These are phyloP conservation scores for Dendrolimus pini DNA, from an alignment of 2,888 invertebrate genomes.

Conservation along the genomic window DNA sequence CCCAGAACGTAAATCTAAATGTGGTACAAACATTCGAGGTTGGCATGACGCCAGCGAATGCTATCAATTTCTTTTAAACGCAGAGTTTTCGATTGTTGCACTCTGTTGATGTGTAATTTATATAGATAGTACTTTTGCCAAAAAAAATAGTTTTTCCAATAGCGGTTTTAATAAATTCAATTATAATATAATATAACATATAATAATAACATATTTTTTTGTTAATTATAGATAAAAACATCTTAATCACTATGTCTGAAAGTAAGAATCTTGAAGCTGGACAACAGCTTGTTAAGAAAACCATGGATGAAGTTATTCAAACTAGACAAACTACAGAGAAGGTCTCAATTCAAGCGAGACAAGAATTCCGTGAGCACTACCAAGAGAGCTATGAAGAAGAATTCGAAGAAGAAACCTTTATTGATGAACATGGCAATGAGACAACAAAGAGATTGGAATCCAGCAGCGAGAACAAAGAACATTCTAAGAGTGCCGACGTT, in stretches of 20 bases:
- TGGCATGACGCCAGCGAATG: slow-evolving; percentile 50
- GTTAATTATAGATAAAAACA: slow-evolving; percentile 31
- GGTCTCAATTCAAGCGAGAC: slow-evolving; percentile 64
- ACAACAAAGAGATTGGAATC: slow-evolving; percentile 65
- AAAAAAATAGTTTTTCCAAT: no score
- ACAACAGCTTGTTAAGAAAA: slow-evolving; percentile 64
- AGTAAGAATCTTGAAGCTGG: slow-evolving; percentile 57
- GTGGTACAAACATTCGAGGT: slow-evolving; percentile 43
- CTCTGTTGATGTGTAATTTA: slow-evolving; percentile 31
- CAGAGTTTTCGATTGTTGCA: slow-evolving; percentile 40
- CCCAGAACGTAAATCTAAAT: slow-evolving; percentile 58
- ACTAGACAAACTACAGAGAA: slow-evolving; percentile 57
- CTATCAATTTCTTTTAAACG: slow-evolving; percentile 60
- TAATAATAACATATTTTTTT: slow-evolving; percentile 12
- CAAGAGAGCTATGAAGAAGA: slow-evolving; percentile 70
- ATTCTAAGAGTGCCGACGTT: slow-evolving; percentile 67
- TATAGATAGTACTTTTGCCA: slow-evolving; percentile 14
- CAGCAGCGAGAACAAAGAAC: slow-evolving; percentile 69
- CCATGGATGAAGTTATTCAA: slow-evolving; percentile 65
- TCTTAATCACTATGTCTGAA: slow-evolving; percentile 52
- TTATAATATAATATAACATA: not conserved
- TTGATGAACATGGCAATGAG: slow-evolving; percentile 59
- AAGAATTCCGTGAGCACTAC: slow-evolving; percentile 66
- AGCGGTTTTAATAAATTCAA: slow-evolving; percentile 4
- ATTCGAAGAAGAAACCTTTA: slow-evolving; percentile 68